Evolutionary conservation across 92 coral and sea anemone species (phyloP).

Genomic region (Epizoanthus fatuus): DNA sequence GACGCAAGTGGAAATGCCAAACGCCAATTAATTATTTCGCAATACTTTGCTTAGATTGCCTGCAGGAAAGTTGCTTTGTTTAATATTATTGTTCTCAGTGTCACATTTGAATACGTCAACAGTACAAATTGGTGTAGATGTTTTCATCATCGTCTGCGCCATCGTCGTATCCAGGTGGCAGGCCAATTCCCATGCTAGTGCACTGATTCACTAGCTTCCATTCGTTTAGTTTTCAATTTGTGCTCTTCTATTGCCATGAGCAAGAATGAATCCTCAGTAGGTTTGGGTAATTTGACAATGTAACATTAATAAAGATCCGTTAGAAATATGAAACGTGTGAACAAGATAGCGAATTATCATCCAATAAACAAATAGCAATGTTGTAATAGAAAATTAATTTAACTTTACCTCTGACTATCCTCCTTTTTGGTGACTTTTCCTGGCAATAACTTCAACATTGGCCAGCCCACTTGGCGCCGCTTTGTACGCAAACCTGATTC

Average conservation of each 20-base stretch:
- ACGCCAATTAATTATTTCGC: too few relatives aligned
- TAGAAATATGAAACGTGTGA: neutral
- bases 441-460: too few relatives aligned
- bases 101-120: conserved; percentile 10
- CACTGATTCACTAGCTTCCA: conserved; percentile 10
- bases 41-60: too few relatives aligned
- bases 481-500: too few relatives aligned
- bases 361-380: too few relatives aligned
- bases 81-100: neutral
- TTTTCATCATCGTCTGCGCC: neutral
- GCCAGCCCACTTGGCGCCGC: too few relatives aligned
- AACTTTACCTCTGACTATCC: too few relatives aligned
- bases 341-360: conserved; percentile 18
- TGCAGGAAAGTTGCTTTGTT: too few relatives aligned
- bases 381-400: too few relatives aligned
- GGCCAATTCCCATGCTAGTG: conserved; percentile 24
- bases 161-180: conserved; percentile 33
- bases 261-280: conserved; percentile 22
- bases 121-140: conserved; percentile 1
- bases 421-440: too few relatives aligned
- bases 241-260: conserved; percentile 29
- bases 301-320: conserved; percentile 2
- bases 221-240: conserved; percentile 40
- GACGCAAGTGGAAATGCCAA: conserved; percentile 51
- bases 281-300: conserved; percentile 20